phyloP scores from a whole-genome alignment of 2,888 invertebrate species.

The Invenusta paracnida region DNA sequence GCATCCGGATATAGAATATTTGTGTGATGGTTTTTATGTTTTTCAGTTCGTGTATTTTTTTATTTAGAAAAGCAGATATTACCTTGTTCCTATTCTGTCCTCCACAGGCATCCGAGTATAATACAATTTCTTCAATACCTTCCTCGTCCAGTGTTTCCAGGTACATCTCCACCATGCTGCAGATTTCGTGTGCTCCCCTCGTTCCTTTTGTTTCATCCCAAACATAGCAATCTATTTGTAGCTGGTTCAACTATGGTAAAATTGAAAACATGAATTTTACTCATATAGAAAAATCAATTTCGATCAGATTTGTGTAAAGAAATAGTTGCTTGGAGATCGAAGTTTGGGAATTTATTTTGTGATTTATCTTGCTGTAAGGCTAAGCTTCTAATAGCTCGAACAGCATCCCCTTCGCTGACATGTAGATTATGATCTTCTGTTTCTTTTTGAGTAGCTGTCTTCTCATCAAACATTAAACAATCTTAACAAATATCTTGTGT shows the following conservation, averaged over 20 bases:
- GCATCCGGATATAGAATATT: neutral
- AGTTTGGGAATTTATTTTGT: neutral
- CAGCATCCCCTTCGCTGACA: neutral
- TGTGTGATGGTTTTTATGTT: neutral
- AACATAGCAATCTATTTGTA: neutral
- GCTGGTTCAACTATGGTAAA: neutral
- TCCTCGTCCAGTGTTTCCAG: neutral
- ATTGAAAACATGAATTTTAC: neutral
- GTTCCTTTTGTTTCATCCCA: neutral
- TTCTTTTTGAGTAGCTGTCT: neutral
- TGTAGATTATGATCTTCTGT: neutral
- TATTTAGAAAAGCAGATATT: neutral
- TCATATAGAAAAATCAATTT: slow-evolving; percentile 15
- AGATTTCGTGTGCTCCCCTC: neutral
- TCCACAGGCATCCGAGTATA: neutral
- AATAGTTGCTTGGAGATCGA: neutral
- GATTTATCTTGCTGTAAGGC: neutral
- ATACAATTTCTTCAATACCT: neutral
- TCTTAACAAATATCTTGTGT: neutral
- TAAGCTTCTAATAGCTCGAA: neutral
- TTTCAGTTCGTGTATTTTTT: neutral
- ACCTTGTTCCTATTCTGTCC: neutral
- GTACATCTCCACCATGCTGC: neutral
- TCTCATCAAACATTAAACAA: neutral
- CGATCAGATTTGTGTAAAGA: neutral